A percentile compares a stretch with the other conserved stretches of the same genome.
These are phyloP conservation scores for Phortica magna DNA, from an alignment of 2,888 invertebrate genomes.

Conservation along the genomic window DNA sequence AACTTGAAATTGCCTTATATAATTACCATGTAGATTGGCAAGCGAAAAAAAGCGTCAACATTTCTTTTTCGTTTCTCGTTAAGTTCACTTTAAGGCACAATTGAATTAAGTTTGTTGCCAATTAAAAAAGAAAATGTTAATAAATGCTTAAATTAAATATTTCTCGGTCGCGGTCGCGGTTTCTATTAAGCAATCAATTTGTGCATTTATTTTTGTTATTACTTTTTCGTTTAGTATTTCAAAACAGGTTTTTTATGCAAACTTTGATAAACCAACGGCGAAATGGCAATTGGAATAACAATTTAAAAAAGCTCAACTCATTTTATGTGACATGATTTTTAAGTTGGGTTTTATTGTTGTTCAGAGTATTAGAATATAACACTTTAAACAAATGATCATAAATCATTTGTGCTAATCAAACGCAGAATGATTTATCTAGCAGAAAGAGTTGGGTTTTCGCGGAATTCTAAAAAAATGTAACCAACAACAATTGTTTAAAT, in stretches of 20 bases:
- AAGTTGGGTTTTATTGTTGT: too few relatives aligned
- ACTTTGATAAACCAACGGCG: too few relatives aligned
- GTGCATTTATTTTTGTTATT: conserved; percentile 33
- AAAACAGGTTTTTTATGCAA: not conserved
- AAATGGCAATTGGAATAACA: too few relatives aligned
- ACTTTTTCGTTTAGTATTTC: conserved; percentile 45
- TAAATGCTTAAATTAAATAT: conserved; percentile 48
- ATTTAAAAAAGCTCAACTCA: too few relatives aligned
- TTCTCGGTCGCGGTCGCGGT: not conserved
- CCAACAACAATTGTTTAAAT: too few relatives aligned
- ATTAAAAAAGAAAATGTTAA: conserved; percentile 47
- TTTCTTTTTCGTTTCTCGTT: conserved; percentile 4
- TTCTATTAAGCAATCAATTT: not conserved
- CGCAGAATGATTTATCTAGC: too few relatives aligned
- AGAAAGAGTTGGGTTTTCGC: too few relatives aligned
- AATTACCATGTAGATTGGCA: not conserved
- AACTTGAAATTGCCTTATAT: conserved; percentile 25
- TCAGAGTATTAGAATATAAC: too few relatives aligned
- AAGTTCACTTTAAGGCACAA: conserved; percentile 33
- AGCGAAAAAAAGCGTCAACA: not conserved
- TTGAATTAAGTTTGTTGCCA: conserved; percentile 53
- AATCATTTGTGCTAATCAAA: too few relatives aligned
- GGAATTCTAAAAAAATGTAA: too few relatives aligned
- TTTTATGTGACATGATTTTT: too few relatives aligned
- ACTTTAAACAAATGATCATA: too few relatives aligned